Conservation (phyloP, 2,888 invertebrate species). For the Oscheius sp. region DNA sequence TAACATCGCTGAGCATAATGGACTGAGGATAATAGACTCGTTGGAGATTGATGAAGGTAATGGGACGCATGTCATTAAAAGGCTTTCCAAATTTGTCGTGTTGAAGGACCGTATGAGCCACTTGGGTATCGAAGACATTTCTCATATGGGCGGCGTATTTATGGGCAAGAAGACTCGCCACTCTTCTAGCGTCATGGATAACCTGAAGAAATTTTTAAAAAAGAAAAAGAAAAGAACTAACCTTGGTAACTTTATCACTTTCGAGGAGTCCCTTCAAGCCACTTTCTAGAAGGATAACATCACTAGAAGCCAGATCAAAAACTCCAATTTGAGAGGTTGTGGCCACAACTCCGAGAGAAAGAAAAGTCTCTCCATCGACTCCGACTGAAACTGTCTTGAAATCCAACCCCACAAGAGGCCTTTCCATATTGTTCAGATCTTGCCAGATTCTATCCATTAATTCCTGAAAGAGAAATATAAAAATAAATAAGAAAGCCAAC, state of each 20-base stretch:
- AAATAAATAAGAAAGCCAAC: too few relatives aligned
- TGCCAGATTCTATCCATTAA: slow-evolving; percentile 54
- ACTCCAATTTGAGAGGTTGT: slow-evolving; percentile 74
- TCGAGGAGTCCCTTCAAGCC: slow-evolving; percentile 66
- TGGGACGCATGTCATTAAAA: slow-evolving; percentile 91
- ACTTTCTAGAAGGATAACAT: slow-evolving; percentile 65
- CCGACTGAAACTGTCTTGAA: slow-evolving; percentile 93
- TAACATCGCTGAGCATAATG: slow-evolving; percentile 86
- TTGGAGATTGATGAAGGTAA: slow-evolving; percentile 84
- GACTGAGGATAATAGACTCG: slow-evolving; percentile 75
- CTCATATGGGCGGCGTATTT: slow-evolving; percentile 65
- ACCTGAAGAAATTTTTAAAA: slow-evolving; percentile 36
- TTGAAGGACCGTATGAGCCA: slow-evolving; percentile 89
- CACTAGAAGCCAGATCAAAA: slow-evolving; percentile 66
- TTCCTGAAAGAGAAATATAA: slow-evolving; percentile 53
- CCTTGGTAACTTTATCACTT: slow-evolving; percentile 61
- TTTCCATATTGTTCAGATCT: slow-evolving; percentile 55
- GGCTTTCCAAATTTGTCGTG: slow-evolving; percentile 88
- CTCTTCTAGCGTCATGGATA: slow-evolving; percentile 65
- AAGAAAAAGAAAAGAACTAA: slow-evolving; percentile 9
- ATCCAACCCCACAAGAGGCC: slow-evolving; percentile 81
- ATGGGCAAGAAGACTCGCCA: slow-evolving; percentile 60
- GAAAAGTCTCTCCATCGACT: slow-evolving; percentile 79
- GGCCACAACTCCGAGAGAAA: slow-evolving; percentile 77
- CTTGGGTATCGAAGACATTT: slow-evolving; percentile 69